Conservation (phyloP, 2,113 vertebrate species). For the Corythornis cristatus region DNA sequence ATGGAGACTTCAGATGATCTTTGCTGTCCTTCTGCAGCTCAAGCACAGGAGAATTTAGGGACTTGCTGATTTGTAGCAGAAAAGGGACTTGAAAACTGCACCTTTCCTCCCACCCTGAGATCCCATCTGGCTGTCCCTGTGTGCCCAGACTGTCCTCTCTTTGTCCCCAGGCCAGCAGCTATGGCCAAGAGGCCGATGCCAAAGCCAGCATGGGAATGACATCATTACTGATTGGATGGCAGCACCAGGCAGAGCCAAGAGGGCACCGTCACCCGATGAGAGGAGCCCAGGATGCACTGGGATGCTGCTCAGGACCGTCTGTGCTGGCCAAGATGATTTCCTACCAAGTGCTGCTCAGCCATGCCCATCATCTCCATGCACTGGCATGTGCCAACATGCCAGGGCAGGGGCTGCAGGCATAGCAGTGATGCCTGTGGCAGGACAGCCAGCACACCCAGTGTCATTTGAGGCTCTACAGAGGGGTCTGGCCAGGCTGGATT, state of each 20-base stretch:
- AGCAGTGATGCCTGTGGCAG: fast-evolving
- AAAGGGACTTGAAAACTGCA: neutral
- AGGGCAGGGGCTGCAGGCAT: neutral
- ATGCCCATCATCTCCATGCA: fast-evolving
- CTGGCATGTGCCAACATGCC: fast-evolving
- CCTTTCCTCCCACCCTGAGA: neutral
- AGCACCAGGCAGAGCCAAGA: neutral
- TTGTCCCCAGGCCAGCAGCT: neutral
- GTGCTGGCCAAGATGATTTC: neutral
- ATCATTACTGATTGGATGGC: neutral
- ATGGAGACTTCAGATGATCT: neutral
- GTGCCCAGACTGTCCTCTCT: neutral
- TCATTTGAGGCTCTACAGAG: neutral
- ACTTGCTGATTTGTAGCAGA: neutral
- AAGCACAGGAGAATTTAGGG: fast-evolving
- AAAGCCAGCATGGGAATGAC: neutral
- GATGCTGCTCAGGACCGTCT: fast-evolving
- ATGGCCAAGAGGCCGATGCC: neutral
- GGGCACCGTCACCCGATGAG: fast-evolving
- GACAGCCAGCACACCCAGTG: neutral
- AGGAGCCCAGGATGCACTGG: neutral
- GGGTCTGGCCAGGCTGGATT: neutral
- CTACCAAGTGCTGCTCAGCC: neutral
- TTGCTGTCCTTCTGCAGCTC: fast-evolving
- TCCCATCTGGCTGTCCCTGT: neutral